A percentile compares a stretch with the other conserved stretches of the same genome.
Conservation (phyloP, 2,888 invertebrate genomes). For the Nudaria mundana region DNA sequence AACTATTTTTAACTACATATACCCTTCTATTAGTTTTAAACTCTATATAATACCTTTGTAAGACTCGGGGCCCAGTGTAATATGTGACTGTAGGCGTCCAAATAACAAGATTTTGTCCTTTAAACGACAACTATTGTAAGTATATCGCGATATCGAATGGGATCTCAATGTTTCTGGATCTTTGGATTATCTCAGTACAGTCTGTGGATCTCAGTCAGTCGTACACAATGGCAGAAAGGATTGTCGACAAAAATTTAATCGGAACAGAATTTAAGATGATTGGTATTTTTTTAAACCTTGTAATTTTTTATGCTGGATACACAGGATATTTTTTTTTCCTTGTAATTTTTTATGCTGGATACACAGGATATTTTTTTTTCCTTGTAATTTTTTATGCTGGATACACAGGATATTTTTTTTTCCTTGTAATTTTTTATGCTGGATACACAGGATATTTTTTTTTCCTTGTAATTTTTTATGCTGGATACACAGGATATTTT, state of each 20-base stretch:
- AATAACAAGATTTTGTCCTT: slow-evolving; percentile 77
- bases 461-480: no score
- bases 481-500: no score
- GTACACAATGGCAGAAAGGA: slow-evolving; percentile 16
- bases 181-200: slow-evolving; percentile 47
- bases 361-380: no score
- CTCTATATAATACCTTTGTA: slow-evolving; percentile 21
- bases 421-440: no score
- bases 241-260: background rate
- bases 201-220: slow-evolving; percentile 23
- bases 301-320: no score
- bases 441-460: no score
- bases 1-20: no score
- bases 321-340: no score
- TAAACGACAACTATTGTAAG: slow-evolving; percentile 75
- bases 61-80: slow-evolving; percentile 39
- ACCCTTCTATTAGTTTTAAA: slow-evolving; percentile 19
- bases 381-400: no score
- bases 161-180: slow-evolving; percentile 66
- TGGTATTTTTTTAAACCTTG: no score
- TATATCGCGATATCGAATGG: slow-evolving; percentile 59
- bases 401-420: no score
- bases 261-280: background rate
- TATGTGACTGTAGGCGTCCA: slow-evolving; percentile 66
- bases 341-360: no score